Percentiles rank a stretch among this genome's conserved stretches.
These are phyloP conservation scores for Doryteuthis pealeii DNA, from an alignment of 1,140 invertebrate genomes.

Conservation along the genomic window DNA sequence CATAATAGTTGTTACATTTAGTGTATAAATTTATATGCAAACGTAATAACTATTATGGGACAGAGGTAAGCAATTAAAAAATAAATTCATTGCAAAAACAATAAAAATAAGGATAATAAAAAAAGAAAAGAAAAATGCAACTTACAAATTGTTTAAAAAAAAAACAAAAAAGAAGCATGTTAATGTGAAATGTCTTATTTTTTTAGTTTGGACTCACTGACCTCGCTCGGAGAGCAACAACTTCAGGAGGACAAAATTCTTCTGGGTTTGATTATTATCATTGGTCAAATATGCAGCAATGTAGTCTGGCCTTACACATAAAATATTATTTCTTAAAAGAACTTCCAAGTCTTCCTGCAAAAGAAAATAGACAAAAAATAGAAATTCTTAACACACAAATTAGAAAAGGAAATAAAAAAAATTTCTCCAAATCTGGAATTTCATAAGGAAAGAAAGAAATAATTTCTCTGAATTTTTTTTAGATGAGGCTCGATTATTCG, in stretches of 20 bases:
- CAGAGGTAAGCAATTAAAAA: not conserved
- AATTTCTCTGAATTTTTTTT: too few species aligned
- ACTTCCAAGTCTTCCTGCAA: conserved; percentile 62
- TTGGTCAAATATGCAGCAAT: conserved; percentile 64
- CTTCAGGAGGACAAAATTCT: conserved; percentile 50
- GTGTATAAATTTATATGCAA: too few species aligned
- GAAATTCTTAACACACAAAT: not conserved
- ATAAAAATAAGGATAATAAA: too few species aligned
- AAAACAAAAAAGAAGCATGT: too few species aligned
- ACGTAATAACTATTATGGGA: not conserved
- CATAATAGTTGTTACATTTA: too few species aligned
- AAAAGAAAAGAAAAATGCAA: too few species aligned
- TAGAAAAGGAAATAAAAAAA: too few species aligned
- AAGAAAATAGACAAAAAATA: conserved; percentile 2
- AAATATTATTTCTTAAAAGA: conserved; percentile 55
- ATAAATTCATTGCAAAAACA: too few species aligned
- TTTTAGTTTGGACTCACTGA: conserved; percentile 19
- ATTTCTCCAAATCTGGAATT: conserved; percentile 27
- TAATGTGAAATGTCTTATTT: too few species aligned
- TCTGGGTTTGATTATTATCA: conserved; percentile 55
- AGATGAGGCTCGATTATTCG: too few species aligned
- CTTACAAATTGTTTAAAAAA: too few species aligned
- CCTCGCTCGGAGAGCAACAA: conserved; percentile 31
- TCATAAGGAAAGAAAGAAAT: too few species aligned
- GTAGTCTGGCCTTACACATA: conserved; percentile 66